Conservation (phyloP, 2,888 invertebrate species). For the Epirrita christyi region DNA sequence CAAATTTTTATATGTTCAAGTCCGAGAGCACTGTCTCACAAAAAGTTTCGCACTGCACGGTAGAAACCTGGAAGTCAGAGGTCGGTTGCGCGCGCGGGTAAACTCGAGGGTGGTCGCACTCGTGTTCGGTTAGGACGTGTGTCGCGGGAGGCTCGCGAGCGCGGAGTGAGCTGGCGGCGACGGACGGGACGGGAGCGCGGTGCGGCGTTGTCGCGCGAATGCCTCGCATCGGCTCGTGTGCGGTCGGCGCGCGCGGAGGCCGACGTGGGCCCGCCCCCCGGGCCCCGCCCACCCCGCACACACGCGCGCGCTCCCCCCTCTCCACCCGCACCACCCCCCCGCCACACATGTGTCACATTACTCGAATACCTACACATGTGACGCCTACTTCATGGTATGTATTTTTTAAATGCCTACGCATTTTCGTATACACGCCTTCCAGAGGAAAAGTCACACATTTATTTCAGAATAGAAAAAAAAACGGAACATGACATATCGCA, state of each 20-base stretch:
- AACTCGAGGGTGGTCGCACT: conserved; percentile 53
- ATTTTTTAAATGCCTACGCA: conserved; percentile 71
- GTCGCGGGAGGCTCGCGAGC: conserved; percentile 65
- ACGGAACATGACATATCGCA: neutral
- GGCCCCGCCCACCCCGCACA: conserved; percentile 67
- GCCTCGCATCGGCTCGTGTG: conserved; percentile 63
- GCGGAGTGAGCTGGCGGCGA: conserved; percentile 55
- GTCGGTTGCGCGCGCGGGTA: conserved; percentile 42
- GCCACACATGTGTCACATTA: conserved; percentile 71
- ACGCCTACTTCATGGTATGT: conserved; percentile 76
- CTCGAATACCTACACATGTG: conserved; percentile 74
- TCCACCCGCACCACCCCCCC: conserved; percentile 51
- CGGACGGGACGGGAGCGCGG: conserved; percentile 54
- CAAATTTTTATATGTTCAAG: conserved; percentile 33
- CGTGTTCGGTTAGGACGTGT: conserved; percentile 61
- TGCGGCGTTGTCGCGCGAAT: conserved; percentile 71
- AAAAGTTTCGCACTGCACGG: conserved; percentile 62
- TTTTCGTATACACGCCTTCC: conserved; percentile 31
- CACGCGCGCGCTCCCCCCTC: conserved; percentile 50
- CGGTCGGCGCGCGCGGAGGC: conserved; percentile 64
- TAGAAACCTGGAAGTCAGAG: conserved; percentile 52
- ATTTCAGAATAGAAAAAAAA: neutral
- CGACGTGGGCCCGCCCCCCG: conserved; percentile 66
- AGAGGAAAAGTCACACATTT: conserved; percentile 15
- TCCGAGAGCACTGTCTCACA: conserved; percentile 56